Percentiles rank a stretch among this genome's conserved stretches.
Evolutionary conservation across 2,113 vertebrate species (phyloP).

Genomic region (Mustela nigripes): DNA sequence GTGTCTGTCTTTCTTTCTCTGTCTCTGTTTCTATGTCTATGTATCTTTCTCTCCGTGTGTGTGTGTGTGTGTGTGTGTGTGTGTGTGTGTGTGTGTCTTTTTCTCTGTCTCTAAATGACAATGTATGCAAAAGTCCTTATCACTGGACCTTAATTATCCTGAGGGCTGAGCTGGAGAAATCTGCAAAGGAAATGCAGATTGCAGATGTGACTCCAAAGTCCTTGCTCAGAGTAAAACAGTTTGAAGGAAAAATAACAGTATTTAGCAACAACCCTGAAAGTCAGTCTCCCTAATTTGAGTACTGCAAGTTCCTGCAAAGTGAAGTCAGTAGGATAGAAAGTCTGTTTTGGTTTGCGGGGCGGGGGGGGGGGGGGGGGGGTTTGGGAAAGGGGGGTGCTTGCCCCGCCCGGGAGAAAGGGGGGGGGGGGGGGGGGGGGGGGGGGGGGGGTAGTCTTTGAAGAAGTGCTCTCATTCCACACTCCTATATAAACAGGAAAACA

Average conservation of each 20-base stretch:
- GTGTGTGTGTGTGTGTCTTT: too few species aligned
- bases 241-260: neutral
- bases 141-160: neutral
- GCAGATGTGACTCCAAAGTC: neutral
- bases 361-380: neutral
- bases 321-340: neutral
- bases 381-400: too few species aligned
- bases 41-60: neutral
- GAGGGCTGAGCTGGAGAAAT: neutral
- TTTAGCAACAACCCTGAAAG: neutral
- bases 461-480: neutral
- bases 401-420: too few species aligned
- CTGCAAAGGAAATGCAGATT: neutral
- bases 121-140: neutral
- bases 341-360: neutral
- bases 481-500: neutral
- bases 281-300: neutral
- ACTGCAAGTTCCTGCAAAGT: neutral
- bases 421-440: too few species aligned
- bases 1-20: neutral
- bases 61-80: accelerated
- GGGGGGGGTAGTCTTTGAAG: neutral
- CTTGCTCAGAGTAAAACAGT: constrained; percentile 32
- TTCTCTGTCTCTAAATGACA: neutral
- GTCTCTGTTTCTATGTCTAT: neutral